phyloP scores from a whole-genome alignment of 92 coral and sea anemone genomes.

The Parazoanthus swiftii region DNA sequence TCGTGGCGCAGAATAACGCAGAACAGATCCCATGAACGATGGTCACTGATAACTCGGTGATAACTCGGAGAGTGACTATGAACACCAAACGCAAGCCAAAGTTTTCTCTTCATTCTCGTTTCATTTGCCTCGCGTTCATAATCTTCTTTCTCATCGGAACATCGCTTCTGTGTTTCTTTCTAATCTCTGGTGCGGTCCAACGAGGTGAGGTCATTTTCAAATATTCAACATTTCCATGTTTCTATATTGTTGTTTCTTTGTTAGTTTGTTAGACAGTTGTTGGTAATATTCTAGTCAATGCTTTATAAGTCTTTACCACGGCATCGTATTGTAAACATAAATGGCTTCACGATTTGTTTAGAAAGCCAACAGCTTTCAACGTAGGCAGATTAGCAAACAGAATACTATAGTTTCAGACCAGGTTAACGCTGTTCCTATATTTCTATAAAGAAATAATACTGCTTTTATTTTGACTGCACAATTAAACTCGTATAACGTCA shows the following conservation, averaged over 20 bases:
- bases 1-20: constrained; percentile 35
- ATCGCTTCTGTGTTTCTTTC: constrained; percentile 23
- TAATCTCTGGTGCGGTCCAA: constrained; percentile 13
- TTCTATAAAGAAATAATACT: neutral
- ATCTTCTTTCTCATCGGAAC: neutral
- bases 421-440: neutral
- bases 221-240: neutral
- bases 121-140: neutral
- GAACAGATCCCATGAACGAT: constrained; percentile 7
- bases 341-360: constrained; percentile 3
- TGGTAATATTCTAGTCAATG: constrained; percentile 30
- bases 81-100: neutral
- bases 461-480: neutral
- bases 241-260: neutral
- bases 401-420: neutral
- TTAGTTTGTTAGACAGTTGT: constrained; percentile 43
- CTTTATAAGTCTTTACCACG: neutral
- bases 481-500: neutral
- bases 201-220: constrained; percentile 33
- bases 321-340: constrained; percentile 4
- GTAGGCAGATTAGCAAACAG: constrained; percentile 24
- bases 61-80: constrained; percentile 14
- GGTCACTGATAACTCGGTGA: constrained; percentile 25
- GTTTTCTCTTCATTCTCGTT: neutral
- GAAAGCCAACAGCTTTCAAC: neutral